Evolutionary conservation across 1,140 invertebrate genomes (phyloP), one percentile per base, ranked within the genome.

Genomic region (Cecropterus lyciades): DNA sequence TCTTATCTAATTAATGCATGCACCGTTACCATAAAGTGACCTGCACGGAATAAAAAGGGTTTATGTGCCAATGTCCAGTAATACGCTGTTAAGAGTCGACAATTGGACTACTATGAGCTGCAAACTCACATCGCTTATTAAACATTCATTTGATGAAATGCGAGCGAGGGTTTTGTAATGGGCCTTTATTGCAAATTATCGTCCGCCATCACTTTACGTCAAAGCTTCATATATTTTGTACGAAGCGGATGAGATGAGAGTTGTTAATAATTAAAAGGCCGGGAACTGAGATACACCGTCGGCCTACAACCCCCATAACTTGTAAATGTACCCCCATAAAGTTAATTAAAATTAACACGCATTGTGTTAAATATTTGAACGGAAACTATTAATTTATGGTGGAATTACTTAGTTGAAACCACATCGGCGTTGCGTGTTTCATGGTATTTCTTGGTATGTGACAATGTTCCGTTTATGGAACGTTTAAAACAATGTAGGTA

Each of bases 311-410:
- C 67, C 63, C 65, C 52, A 73, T 73, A 73, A 73, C 67, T 73
- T 62, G 64, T 65, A 67, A 52, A 60, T 37, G 64, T 51, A 65
- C 62, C 56, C 62, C 64, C 65, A 63, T 73, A 70, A 73, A 73
- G 17, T 33, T 73, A 66, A 73, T 73, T 73, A 70, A 66, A 53
- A 73, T 73, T 70, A 70, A 73, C 67, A 52, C 62, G 64, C 62
- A 62, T 70, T 57, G 37, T 53, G 55, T 70, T 73, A 45, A 67
- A 70, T 67, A 70, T 73, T 70, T 70, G 57, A 60, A 60, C 45
- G 57, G 57, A 60, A 60, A 60, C 57, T 45, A 60, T 60, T 60
- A 48, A 60, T 60, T 60, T 60, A 49, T 59, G 14, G 30, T 43
- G 27, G 57, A 37, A 49, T 60, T 49, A 59, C 24, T 37, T 60